These are phyloP conservation scores for Drosophila mojavensis DNA, from an alignment of 1,140 invertebrate species.

Conservation along the genomic window DNA sequence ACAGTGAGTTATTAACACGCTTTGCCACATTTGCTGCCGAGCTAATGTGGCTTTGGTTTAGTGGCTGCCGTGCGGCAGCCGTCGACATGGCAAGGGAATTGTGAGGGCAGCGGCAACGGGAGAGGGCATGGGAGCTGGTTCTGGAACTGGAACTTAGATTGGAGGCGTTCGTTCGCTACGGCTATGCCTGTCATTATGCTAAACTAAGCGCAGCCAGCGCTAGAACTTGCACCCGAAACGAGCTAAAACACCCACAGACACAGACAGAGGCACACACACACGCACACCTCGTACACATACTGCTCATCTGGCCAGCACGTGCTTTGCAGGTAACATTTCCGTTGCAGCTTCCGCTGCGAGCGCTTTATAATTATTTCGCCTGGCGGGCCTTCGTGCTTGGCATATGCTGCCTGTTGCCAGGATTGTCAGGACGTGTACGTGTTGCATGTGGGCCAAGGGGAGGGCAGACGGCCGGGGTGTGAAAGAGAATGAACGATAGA, in stretches of 20 bases:
- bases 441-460: constrained; percentile 59
- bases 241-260: too few relatives aligned
- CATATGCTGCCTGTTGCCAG: constrained; percentile 82
- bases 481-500: background rate
- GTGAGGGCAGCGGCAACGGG: background rate
- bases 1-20: constrained; percentile 81
- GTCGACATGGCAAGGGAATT: constrained; percentile 7
- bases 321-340: constrained; percentile 82
- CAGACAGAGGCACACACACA: background rate
- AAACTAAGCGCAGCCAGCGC: constrained; percentile 81
- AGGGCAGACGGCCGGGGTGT: background rate
- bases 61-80: constrained; percentile 63
- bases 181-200: constrained; percentile 78
- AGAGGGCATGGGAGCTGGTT: background rate
- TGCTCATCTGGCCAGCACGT: constrained; percentile 54
- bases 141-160: constrained; percentile 6
- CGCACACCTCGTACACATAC: background rate
- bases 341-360: constrained; percentile 80
- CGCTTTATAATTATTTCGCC: constrained; percentile 83
- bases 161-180: constrained; percentile 49
- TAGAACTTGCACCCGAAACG: constrained; percentile 76
- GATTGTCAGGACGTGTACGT: constrained; percentile 76
- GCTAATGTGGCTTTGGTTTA: constrained; percentile 81
- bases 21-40: constrained; percentile 80
- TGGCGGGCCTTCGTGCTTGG: constrained; percentile 78